Percentiles rank a stretch among this genome's conserved stretches.
phyloP scores from a whole-genome alignment of 2,888 invertebrate species.

The Cloeon dipterum region DNA sequence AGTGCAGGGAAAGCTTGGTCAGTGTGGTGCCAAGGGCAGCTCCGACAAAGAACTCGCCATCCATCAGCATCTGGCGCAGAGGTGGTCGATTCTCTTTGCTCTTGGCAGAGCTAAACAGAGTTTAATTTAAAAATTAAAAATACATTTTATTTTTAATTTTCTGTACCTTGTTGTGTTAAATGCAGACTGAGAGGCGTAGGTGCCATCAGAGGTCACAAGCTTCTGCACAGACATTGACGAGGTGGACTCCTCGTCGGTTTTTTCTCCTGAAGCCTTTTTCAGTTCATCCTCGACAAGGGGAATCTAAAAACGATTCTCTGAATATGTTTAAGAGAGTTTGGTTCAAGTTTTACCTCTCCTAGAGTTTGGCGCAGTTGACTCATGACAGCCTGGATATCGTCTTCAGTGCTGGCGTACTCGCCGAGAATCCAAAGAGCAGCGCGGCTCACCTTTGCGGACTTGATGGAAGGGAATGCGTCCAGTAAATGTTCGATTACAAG shows the following conservation, averaged over 20 bases:
- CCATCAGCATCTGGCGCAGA: slow-evolving; percentile 67
- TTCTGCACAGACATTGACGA: slow-evolving; percentile 35
- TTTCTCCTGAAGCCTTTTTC: slow-evolving; percentile 48
- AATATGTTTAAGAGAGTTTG: not conserved
- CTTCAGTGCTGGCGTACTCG: slow-evolving; percentile 65
- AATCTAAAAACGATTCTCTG: slow-evolving; percentile 17
- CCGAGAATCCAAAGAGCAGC: slow-evolving; percentile 95
- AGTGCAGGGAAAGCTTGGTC: slow-evolving; percentile 68
- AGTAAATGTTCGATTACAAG: slow-evolving; percentile 57
- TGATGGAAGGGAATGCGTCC: slow-evolving; percentile 67
- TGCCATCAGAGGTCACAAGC: slow-evolving; percentile 93
- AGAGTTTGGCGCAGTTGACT: slow-evolving; percentile 47
- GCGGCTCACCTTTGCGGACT: slow-evolving; percentile 77
- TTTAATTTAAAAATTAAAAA: not conserved
- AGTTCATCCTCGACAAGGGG: slow-evolving; percentile 35
- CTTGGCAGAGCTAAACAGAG: slow-evolving; percentile 17
- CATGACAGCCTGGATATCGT: slow-evolving; percentile 60
- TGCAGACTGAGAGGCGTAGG: slow-evolving; percentile 95
- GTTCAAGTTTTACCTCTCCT: slow-evolving; percentile 31
- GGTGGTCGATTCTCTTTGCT: slow-evolving; percentile 50
- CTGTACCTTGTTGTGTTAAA: slow-evolving; percentile 62
- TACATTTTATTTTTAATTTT: not conserved
- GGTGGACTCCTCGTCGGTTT: slow-evolving; percentile 29
- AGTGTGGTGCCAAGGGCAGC: slow-evolving; percentile 79
- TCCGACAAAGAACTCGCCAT: slow-evolving; percentile 90